Conservation (phyloP, 2,113 vertebrate genomes). For the Pitta sordida region DNA sequence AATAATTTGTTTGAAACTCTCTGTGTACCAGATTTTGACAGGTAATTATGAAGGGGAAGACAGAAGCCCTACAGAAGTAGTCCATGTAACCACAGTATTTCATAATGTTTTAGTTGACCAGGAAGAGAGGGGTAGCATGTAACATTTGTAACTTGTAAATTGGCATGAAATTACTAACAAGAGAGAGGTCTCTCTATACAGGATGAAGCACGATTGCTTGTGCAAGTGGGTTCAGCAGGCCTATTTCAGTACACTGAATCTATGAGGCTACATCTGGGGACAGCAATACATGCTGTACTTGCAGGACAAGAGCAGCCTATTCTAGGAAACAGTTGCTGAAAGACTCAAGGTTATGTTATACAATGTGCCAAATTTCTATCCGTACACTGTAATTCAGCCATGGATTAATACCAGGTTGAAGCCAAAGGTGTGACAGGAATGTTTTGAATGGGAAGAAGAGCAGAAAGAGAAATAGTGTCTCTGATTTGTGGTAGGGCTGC, state of each 20-base stretch:
- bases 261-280: not conserved
- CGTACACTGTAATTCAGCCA: not conserved
- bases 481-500: accelerated
- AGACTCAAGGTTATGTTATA: not conserved
- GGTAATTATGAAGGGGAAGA: not conserved
- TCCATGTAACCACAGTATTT: not conserved
- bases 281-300: not conserved
- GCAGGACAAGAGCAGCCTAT: not conserved
- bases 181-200: not conserved
- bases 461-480: not conserved
- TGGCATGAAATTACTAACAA: not conserved
- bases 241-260: not conserved
- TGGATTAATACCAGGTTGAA: not conserved
- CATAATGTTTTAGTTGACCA: not conserved
- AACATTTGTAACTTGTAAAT: not conserved
- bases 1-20: not conserved
- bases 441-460: not conserved
- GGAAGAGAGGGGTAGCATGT: not conserved
- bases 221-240: not conserved
- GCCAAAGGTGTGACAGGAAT: conserved; percentile 1
- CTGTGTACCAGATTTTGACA: not conserved
- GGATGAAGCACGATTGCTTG: not conserved
- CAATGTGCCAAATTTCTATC: accelerated
- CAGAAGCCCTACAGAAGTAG: not conserved
- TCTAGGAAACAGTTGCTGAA: not conserved